These are phyloP conservation scores for Amphimallon solstitiale DNA, from an alignment of 2,888 invertebrate species.

Conservation along the genomic window DNA sequence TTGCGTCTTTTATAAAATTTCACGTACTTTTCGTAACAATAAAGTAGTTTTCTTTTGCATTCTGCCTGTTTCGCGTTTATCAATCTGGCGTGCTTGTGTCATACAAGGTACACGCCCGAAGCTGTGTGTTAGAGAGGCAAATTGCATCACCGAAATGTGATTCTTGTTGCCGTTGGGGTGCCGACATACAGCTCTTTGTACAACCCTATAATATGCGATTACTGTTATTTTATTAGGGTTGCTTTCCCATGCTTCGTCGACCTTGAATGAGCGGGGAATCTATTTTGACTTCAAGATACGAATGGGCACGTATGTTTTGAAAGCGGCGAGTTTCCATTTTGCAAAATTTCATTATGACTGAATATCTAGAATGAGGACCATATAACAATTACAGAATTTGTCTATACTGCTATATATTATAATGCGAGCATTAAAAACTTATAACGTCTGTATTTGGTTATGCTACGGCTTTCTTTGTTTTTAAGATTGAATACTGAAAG, in stretches of 20 bases:
- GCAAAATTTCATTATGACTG: slow-evolving; percentile 21
- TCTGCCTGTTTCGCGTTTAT: too few species aligned
- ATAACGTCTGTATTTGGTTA: too few species aligned
- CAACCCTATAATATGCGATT: slow-evolving; percentile 61
- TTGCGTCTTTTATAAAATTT: too few species aligned
- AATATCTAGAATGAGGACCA: not conserved
- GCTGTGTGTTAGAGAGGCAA: slow-evolving; percentile 51
- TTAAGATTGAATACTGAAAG: too few species aligned
- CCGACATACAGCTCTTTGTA: slow-evolving; percentile 52
- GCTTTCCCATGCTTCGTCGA: slow-evolving; percentile 54
- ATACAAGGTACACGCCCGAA: slow-evolving; percentile 35
- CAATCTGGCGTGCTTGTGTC: slow-evolving; percentile 5
- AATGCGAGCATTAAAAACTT: too few species aligned
- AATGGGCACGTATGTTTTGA: not conserved
- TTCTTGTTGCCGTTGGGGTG: slow-evolving; percentile 53
- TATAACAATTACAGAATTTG: too few species aligned
- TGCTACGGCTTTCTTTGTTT: too few species aligned
- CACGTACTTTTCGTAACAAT: too few species aligned
- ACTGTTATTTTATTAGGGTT: slow-evolving; percentile 60
- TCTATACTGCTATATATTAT: too few species aligned
- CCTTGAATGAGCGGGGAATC: slow-evolving; percentile 44
- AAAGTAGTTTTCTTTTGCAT: too few species aligned
- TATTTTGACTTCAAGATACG: slow-evolving; percentile 21
- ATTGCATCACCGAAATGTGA: slow-evolving; percentile 56
- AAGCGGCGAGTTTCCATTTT: not conserved